Base-by-base conservation (phyloP, 2,888 invertebrate species). In the Patella pellucida region DNA sequence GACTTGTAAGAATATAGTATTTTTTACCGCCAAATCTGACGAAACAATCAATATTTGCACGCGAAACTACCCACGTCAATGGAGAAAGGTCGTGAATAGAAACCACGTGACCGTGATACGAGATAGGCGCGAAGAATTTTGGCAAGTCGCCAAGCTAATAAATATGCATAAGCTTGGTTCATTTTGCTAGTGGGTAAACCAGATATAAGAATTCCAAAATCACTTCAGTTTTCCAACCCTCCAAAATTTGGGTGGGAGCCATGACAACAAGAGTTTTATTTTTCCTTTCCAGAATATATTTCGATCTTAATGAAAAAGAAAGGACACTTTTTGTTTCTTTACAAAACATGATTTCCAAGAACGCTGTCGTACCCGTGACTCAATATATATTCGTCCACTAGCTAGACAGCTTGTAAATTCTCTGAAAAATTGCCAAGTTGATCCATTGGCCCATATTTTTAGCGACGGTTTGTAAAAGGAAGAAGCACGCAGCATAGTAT, bases 401-500 rank as follows among this genome's bases (percentile, higher is more conserved):
- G 80, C 84, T 83, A 85, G 83, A 83, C 85, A 81, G 76, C 72
- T 11, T 23, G 62, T 19, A 62, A 62, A 62, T 23, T 62, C 19
- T 62, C 19, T 86, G 86, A 82, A 83, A 78, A 77, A 74, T 75
- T 84, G 85, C 87, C 87, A 86, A 85, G 81, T 73, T 80, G 78
- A 81, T 83, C 84, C 79, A 83, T 85, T 85, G 86, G 84, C 81
- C 84, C 81, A 81, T 23, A 62, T 62, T 62, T 62, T 62, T 62
- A 62, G 62, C 69, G 69, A 69, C 69, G 31, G 19, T 27, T 69
- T 69, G 69, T 69, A 51, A 51, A 50, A 51, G 41, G 69, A 41
- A 50, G 69, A 50, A 50, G n/a, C 50, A 51, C 69, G 41, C 69
- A 23, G 50, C 31, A 31, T 51, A 27, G 14, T 19, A 50, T 69